phyloP scores from a whole-genome alignment of 2,113 vertebrate genomes.

The Terrapene triunguis region DNA sequence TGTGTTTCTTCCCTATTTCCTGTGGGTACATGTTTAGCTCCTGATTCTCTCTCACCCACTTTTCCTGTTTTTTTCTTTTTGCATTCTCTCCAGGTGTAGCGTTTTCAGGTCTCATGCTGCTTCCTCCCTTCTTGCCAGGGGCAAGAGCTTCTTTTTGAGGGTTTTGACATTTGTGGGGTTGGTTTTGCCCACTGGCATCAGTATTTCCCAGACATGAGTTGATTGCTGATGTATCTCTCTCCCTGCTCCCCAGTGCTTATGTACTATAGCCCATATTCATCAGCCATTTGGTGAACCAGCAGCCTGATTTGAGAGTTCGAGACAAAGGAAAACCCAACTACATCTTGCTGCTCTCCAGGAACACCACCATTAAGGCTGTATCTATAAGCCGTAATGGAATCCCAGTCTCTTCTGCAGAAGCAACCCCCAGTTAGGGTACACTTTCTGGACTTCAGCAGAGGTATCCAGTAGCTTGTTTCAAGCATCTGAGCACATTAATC shows the following conservation, averaged over 20 bases:
- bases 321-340: slow-evolving; percentile 85
- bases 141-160: rapidly evolving
- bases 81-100: slow-evolving; percentile 86
- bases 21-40: background rate
- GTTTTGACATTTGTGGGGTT: rapidly evolving
- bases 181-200: background rate
- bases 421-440: slow-evolving; percentile 90
- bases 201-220: rapidly evolving
- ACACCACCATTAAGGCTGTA: slow-evolving; percentile 75
- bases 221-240: slow-evolving; percentile 75
- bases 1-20: slow-evolving; percentile 70
- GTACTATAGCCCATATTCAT: slow-evolving; percentile 87
- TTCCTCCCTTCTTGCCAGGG: rapidly evolving
- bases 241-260: slow-evolving; percentile 86
- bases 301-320: slow-evolving; percentile 90
- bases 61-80: slow-evolving; percentile 77
- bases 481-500: slow-evolving; percentile 97
- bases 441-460: slow-evolving; percentile 88
- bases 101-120: slow-evolving; percentile 77
- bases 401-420: too few species aligned
- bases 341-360: slow-evolving; percentile 68
- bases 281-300: slow-evolving; percentile 87
- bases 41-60: slow-evolving; percentile 55
- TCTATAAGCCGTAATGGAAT: too few species aligned
- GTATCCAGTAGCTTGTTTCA: slow-evolving; percentile 96